phyloP scores from a whole-genome alignment of 1,140 invertebrate genomes.

The Musca domestica region DNA sequence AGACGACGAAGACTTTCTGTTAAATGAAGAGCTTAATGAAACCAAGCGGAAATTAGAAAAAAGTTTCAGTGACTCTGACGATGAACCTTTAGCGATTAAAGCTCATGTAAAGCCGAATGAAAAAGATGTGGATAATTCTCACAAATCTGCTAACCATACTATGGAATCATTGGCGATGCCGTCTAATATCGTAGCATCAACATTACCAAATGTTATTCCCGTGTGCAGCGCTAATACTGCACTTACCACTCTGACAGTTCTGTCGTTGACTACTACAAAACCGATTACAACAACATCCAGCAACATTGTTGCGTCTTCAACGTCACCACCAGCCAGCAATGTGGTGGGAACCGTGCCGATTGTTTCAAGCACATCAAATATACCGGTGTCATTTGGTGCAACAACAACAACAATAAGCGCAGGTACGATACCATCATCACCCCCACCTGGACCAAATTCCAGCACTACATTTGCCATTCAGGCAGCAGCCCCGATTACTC shows the following conservation, averaged over 20 bases:
- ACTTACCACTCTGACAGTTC: constrained; percentile 32
- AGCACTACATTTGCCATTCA: not conserved
- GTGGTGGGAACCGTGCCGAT: not conserved
- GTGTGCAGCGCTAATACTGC: constrained; percentile 5
- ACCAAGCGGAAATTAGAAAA: constrained; percentile 53
- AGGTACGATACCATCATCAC: constrained; percentile 4
- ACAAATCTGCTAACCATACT: not conserved
- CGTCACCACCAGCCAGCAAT: not conserved
- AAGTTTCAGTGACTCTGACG: constrained; percentile 61
- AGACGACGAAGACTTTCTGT: constrained; percentile 50
- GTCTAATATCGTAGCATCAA: not conserved
- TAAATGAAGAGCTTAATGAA: constrained; percentile 49
- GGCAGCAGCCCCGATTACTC: constrained; percentile 1
- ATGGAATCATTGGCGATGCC: no score
- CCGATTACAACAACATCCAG: not conserved
- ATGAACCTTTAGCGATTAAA: constrained; percentile 59
- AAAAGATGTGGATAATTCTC: constrained; percentile 22
- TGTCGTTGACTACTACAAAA: constrained; percentile 39
- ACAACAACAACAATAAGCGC: not conserved
- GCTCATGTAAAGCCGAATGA: constrained; percentile 40
- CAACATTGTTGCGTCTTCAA: no score
- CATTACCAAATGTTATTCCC: not conserved
- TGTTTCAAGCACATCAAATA: not conserved
- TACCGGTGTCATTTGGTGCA: not conserved
- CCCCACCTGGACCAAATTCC: not conserved